Conservation (phyloP, 2,888 invertebrate species). For the Drosophila infuscata region DNA sequence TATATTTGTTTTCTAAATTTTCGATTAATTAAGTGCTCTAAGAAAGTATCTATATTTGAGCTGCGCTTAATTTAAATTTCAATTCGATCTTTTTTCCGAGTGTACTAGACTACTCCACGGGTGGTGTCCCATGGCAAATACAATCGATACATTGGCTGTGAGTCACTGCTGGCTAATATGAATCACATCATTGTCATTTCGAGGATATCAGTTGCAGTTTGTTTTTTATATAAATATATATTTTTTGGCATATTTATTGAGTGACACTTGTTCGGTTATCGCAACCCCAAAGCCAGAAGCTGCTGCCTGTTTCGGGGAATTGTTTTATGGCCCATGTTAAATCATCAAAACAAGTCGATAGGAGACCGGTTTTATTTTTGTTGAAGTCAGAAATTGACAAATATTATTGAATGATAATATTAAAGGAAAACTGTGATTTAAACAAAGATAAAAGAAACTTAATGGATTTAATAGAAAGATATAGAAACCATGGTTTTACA, state of each 20-base stretch:
- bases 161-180: constrained; percentile 53
- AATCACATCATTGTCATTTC: constrained; percentile 53
- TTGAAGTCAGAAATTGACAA: not conserved
- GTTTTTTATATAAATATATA: constrained; percentile 12
- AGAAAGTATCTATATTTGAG: not conserved
- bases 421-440: not conserved
- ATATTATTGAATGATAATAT: not conserved
- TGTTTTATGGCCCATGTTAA: constrained; percentile 8
- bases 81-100: not conserved
- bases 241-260: constrained; percentile 40
- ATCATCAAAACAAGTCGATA: constrained; percentile 6
- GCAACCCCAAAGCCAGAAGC: constrained; percentile 11
- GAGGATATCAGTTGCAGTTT: constrained; percentile 40
- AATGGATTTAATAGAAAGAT: not conserved
- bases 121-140: constrained; percentile 35
- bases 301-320: constrained; percentile 8
- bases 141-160: constrained; percentile 32
- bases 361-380: not conserved
- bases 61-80: not conserved
- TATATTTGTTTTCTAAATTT: not conserved
- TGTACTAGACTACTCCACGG: constrained; percentile 35
- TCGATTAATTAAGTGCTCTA: not conserved
- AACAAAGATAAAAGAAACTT: too few species aligned
- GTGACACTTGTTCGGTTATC: constrained; percentile 11
- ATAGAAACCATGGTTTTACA: not conserved